Evolutionary conservation across 2,113 vertebrate genomes (phyloP), one percentile per base, ranked within the genome.

Genomic region (Himantopus leucocephalus): DNA sequence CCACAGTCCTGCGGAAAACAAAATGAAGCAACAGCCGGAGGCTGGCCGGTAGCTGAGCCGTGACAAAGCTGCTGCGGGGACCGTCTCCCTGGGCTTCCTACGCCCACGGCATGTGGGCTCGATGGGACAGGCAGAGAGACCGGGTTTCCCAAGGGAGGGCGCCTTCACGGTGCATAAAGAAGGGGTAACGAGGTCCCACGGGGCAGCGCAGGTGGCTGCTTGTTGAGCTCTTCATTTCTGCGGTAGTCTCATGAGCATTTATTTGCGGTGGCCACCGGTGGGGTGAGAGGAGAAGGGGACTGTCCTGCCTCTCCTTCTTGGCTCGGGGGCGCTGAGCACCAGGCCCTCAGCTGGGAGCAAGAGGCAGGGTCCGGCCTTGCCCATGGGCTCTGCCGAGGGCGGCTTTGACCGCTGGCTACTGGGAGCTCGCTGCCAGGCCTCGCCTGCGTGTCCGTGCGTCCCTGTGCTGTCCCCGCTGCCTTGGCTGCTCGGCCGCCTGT

Each of bases 71-170:
- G 6, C 58, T 20, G n/a, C 1, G 1, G 9, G 55, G 19, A 35
- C 23, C 1, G 1, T 43, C 39, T 53, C 30, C 68, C 12, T 1
- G 4, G 22, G 37, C 43, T 72, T 15, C 35, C 47, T 20, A 9
- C 3, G 1, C n/a, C 60, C 20, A 2, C 23, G 2, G 1, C 4
- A 3, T 3, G 29, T 1, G 1, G 30, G 41, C 48, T 18, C 4
- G 0, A 7, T 1, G 17, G 37, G 63, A 67, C 0, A 3, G 52
- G 66, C 32, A 55, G 62, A 39, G 26, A 30, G 86, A n/a, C 29
- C 2, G 0, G 15, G 20, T 32, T 67, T 86, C 83, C 67, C 45
- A 13, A 50, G 64, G 63, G 72, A 76, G 52, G 2, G 12, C 0
- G 0, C 34, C 47, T 56, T 60, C 6, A 7, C 14, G 20, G 34